These are phyloP conservation scores for Paguma larvata DNA, from an alignment of 2,797 vertebrate genomes.

Conservation along the genomic window DNA sequence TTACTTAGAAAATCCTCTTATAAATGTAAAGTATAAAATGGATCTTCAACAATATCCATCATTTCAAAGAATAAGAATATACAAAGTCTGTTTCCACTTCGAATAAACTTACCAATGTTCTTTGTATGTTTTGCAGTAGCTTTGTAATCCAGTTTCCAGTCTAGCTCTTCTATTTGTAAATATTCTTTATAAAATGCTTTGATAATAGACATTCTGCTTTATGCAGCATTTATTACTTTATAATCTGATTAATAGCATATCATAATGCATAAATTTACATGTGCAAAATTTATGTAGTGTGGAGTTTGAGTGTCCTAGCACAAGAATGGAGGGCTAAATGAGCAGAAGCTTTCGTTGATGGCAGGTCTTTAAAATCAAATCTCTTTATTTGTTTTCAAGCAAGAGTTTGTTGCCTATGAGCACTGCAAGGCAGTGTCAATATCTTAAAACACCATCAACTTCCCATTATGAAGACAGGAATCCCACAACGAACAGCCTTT, in stretches of 20 bases:
- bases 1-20: constrained; percentile 43
- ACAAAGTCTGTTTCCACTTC: constrained; percentile 43
- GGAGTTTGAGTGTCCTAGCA: constrained; percentile 81
- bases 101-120: constrained; percentile 75
- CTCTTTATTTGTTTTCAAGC: constrained; percentile 8
- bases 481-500: neutral
- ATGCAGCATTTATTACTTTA: constrained; percentile 86
- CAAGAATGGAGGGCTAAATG: constrained; percentile 77
- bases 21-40: constrained; percentile 71
- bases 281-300: constrained; percentile 86
- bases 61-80: constrained; percentile 30
- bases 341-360: constrained; percentile 76
- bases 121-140: constrained; percentile 69
- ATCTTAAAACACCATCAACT: constrained; percentile 53
- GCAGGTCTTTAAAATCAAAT: constrained; percentile 80
- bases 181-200: constrained; percentile 78
- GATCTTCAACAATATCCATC: constrained; percentile 69
- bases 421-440: constrained; percentile 59
- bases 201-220: constrained; percentile 82
- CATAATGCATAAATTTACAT: constrained; percentile 85
- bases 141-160: constrained; percentile 48
- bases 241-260: constrained; percentile 87
- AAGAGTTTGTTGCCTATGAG: constrained; percentile 61
- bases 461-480: constrained; percentile 50
- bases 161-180: constrained; percentile 71